Evolutionary conservation across 2,113 vertebrate species (phyloP).

Genomic region (Microtus oregoni): DNA sequence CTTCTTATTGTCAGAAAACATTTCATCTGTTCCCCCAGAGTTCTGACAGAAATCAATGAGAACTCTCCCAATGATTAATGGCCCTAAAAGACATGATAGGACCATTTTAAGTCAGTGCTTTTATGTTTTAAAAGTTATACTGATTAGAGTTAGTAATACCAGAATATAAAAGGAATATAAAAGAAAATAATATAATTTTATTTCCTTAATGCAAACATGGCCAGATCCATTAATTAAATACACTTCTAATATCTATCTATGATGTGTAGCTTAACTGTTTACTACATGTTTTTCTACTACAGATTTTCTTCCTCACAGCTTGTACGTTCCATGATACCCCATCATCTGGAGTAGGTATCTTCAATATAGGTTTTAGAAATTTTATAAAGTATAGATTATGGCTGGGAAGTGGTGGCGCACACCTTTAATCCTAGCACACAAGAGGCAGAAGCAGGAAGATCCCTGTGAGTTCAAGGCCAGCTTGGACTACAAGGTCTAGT

Average conservation of each 20-base stretch:
- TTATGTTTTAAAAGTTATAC: neutral
- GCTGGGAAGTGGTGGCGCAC: fast-evolving
- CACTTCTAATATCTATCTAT: neutral
- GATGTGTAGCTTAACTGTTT: neutral
- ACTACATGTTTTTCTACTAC: neutral
- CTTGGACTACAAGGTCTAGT: no score
- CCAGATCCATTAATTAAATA: neutral
- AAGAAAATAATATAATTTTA: neutral
- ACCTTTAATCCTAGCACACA: no score
- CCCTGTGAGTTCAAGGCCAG: no score
- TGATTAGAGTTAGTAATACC: neutral
- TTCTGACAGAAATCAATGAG: neutral
- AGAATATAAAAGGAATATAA: neutral
- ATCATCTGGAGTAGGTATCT: neutral
- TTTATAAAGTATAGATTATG: no score
- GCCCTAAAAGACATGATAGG: neutral
- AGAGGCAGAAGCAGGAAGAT: no score
- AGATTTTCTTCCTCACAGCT: neutral
- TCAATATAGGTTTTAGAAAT: neutral
- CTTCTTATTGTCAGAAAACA: neutral
- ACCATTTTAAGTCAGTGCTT: neutral
- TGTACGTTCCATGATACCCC: neutral
- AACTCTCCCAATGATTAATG: neutral
- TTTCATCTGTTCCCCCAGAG: neutral
- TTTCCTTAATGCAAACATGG: neutral